A percentile compares a stretch with the other conserved stretches of the same genome.
Evolutionary conservation across 92 coral and sea anemone species (phyloP).

Genomic region (Porites divaricata): DNA sequence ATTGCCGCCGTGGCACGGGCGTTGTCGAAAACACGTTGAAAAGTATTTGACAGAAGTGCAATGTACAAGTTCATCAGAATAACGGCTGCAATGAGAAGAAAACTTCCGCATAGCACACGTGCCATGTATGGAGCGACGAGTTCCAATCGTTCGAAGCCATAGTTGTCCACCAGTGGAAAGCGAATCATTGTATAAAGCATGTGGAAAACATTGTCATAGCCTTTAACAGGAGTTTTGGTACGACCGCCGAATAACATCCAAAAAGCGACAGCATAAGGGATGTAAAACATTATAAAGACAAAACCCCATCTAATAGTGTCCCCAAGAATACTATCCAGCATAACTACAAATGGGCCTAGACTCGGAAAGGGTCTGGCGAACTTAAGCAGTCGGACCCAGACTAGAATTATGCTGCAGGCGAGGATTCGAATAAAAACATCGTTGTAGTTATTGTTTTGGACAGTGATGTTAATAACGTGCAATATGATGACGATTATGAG

Average conservation of each 20-base stretch:
- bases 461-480: slow-evolving; percentile 35
- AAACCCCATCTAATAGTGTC: slow-evolving; percentile 73
- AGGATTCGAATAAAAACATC: slow-evolving; percentile 34
- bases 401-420: slow-evolving; percentile 52
- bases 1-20: slow-evolving; percentile 76
- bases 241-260: slow-evolving; percentile 74
- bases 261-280: slow-evolving; percentile 72
- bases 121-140: slow-evolving; percentile 64
- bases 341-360: slow-evolving; percentile 78
- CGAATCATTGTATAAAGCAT: slow-evolving; percentile 57
- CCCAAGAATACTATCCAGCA: slow-evolving; percentile 54
- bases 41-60: slow-evolving; percentile 79
- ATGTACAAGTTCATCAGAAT: slow-evolving; percentile 72
- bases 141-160: slow-evolving; percentile 59
- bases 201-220: slow-evolving; percentile 50
- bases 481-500: slow-evolving; percentile 38
- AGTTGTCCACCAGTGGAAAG: slow-evolving; percentile 67
- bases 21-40: slow-evolving; percentile 80
- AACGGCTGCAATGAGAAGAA: slow-evolving; percentile 59
- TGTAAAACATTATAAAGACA: slow-evolving; percentile 59
- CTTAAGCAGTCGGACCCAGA: slow-evolving; percentile 76
- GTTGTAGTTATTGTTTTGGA: slow-evolving; percentile 19
- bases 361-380: slow-evolving; percentile 72
- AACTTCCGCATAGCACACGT: slow-evolving; percentile 56
- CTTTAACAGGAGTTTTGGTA: slow-evolving; percentile 49